Conservation (phyloP, 2,888 invertebrate species). For the Microdon myrmicae region DNA sequence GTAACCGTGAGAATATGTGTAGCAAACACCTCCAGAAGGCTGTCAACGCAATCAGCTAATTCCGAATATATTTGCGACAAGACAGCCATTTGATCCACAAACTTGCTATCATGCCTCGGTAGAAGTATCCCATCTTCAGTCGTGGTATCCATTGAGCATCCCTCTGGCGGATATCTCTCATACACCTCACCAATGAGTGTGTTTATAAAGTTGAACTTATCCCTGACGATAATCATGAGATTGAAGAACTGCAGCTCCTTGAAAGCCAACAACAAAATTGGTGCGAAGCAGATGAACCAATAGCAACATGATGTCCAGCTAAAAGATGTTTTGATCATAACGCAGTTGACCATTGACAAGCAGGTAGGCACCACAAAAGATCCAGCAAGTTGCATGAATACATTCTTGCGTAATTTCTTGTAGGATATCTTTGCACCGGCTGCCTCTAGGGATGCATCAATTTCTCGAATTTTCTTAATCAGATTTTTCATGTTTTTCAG, state of each 20-base stretch:
- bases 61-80: constrained; percentile 55
- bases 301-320: constrained; percentile 52
- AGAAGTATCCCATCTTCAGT: constrained; percentile 5
- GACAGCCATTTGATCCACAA: constrained; percentile 45
- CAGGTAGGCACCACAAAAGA: constrained; percentile 53
- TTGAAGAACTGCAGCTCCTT: constrained; percentile 59
- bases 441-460: constrained; percentile 53
- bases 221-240: constrained; percentile 55
- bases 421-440: constrained; percentile 51
- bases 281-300: constrained; percentile 59
- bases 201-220: constrained; percentile 55
- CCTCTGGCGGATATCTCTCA: constrained; percentile 8
- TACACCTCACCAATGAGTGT: constrained; percentile 41
- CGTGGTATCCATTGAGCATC: constrained; percentile 13
- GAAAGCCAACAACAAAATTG: constrained; percentile 55
- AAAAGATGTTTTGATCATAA: constrained; percentile 54
- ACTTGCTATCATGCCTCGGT: constrained; percentile 8
- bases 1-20: constrained; percentile 56
- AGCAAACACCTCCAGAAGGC: constrained; percentile 55
- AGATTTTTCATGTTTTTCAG: constrained; percentile 45
- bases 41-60: constrained; percentile 54
- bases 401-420: constrained; percentile 33
- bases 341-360: constrained; percentile 59
- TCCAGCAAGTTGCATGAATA: constrained; percentile 52
- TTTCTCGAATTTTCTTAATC: constrained; percentile 51